phyloP scores from a whole-genome alignment of 2,113 vertebrate species.

The Ursus arctos region DNA sequence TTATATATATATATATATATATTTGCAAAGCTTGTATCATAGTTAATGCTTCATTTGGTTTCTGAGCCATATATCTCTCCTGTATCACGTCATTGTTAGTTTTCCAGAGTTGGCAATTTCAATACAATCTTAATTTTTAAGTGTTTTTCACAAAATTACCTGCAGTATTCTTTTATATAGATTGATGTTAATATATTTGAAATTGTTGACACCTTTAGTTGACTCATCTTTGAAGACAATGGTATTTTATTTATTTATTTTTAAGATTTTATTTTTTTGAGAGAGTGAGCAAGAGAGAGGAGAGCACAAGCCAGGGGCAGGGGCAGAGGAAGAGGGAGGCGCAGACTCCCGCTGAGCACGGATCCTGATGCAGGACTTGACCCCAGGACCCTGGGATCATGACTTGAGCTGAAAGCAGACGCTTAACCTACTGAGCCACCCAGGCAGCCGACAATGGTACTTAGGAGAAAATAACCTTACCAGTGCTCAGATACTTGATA shows the following conservation, averaged over 20 bases:
- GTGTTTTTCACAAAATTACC: neutral
- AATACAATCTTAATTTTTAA: neutral
- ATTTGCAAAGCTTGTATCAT: neutral
- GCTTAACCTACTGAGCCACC: too few relatives aligned
- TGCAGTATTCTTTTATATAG: neutral
- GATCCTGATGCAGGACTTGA: too few relatives aligned
- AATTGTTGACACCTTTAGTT: neutral
- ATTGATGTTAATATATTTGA: neutral
- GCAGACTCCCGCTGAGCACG: too few relatives aligned
- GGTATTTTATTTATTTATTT: neutral
- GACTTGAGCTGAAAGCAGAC: too few relatives aligned
- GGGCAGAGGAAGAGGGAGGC: too few relatives aligned
- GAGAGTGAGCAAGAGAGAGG: neutral
- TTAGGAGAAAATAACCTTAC: neutral
- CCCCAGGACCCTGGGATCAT: too few relatives aligned
- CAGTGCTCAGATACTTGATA: neutral
- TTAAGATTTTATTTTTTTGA: neutral
- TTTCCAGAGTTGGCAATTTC: neutral
- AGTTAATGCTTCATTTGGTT: neutral
- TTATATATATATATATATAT: too few relatives aligned
- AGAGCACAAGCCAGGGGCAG: too few relatives aligned
- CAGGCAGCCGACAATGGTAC: neutral
- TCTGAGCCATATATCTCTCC: neutral
- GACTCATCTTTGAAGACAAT: neutral
- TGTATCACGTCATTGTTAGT: neutral